Evolutionary conservation across 2,113 vertebrate species (phyloP).

Genomic region (Sander lucioperca): DNA sequence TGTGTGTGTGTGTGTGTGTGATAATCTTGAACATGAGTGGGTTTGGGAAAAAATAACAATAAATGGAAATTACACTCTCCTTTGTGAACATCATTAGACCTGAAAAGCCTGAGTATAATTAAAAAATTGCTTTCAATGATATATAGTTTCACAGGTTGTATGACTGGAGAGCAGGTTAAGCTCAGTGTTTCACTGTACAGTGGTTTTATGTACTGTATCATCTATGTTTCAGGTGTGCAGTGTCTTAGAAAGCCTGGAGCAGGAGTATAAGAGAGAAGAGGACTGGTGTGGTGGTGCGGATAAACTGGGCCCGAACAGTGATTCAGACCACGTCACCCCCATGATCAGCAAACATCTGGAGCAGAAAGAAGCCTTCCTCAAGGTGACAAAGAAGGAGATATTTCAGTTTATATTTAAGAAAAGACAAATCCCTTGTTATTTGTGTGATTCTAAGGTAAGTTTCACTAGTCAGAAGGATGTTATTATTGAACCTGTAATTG

Average conservation of each 20-base stretch:
- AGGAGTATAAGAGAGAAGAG: slow-evolving; percentile 98
- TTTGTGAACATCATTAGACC: neutral
- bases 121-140: neutral
- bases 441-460: neutral
- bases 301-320: slow-evolving; percentile 97
- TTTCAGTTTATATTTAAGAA: neutral
- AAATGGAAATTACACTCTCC: neutral
- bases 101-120: neutral
- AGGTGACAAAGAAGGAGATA: slow-evolving; percentile 80
- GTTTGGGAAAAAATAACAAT: neutral
- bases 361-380: slow-evolving; percentile 98
- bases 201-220: neutral
- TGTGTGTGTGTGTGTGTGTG: too few relatives aligned
- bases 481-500: neutral
- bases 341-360: slow-evolving; percentile 99
- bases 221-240: slow-evolving; percentile 91
- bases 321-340: slow-evolving; percentile 96
- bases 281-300: slow-evolving; percentile 99
- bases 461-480: neutral
- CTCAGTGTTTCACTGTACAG: neutral
- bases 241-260: slow-evolving; percentile 97
- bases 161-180: neutral
- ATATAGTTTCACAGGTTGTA: neutral
- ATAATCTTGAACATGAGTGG: neutral
- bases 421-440: neutral